Conservation (phyloP, 2,113 vertebrate genomes). For the Delphinus delphis region DNA sequence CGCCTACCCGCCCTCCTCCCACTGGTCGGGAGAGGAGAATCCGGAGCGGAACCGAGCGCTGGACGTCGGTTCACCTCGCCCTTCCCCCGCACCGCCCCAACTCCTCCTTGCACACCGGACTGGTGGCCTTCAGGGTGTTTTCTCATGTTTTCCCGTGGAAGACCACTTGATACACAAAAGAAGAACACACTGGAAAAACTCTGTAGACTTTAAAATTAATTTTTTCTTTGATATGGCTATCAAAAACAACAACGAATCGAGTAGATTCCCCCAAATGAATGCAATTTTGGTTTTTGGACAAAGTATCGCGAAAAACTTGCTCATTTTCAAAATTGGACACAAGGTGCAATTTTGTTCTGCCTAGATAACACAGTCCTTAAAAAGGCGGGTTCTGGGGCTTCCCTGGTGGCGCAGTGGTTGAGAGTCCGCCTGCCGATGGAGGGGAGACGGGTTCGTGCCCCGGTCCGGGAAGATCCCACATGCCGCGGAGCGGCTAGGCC, state of each 20-base stretch:
- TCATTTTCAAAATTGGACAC: neutral
- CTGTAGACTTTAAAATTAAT: neutral
- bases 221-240: neutral
- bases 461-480: no score
- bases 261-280: neutral
- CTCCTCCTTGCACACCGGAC: accelerated
- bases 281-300: neutral
- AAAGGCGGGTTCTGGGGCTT: neutral
- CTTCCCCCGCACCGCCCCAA: accelerated
- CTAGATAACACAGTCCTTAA: neutral
- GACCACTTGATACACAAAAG: neutral
- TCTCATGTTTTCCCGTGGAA: neutral
- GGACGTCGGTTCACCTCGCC: accelerated
- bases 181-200: neutral
- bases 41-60: accelerated
- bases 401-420: no score
- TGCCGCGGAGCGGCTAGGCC: no score
- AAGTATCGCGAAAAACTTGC: neutral
- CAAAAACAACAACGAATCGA: neutral
- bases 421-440: no score
- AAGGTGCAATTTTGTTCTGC: neutral
- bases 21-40: accelerated
- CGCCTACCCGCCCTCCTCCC: slow-evolving; percentile 30
- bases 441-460: no score
- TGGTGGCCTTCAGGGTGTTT: neutral